Evolutionary conservation across 2,113 vertebrate genomes (phyloP), one percentile per base, ranked within the genome.

Genomic region (Noctilio leporinus): DNA sequence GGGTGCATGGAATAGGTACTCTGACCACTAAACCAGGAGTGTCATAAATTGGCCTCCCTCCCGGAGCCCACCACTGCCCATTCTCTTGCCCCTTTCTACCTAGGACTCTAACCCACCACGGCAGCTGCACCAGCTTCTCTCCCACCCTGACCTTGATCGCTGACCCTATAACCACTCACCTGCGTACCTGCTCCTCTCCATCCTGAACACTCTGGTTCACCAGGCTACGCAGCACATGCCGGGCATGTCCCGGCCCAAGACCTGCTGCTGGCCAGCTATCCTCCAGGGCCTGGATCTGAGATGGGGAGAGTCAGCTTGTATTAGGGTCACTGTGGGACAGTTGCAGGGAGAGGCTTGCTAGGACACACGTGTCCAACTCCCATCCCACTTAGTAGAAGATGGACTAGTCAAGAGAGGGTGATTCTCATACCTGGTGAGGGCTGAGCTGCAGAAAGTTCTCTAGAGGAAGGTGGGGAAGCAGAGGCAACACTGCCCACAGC

Each of bases 381-480:
- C 4, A 12, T n/a, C 26, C 83, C 49, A 84, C 24, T 73, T 33
- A 49, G 40, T 30, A 64, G 72, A 83, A 69, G 45, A 73, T 7
- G 7, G 80, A 24, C 19, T 65, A n/a, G n/a, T 75, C 24, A 80
- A 55, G 45, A 24, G 15, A 83, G 16, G 19, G 70, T 47, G 10
- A 12, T 57, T 76, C n/a, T 81, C 86, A 20, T 70, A 99, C 99
- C 99, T 99, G 99, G 81, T 99, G 98, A 67, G 98, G 98, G 7
- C 98, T 99, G 80, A 99, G 98, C 87, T 99, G 99, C 88, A 99
- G 98, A 94, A 99, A 99, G 96, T 98, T 98, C 93, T 97, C 98
- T 97, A 99, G 94, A 0, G 99, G 99, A 19, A 99, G 98, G 85
- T 98, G 98, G 30, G 99, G 99, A 24, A 99, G 98, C 89, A 99